Percentiles rank a stretch among this genome's conserved stretches.
phyloP scores from a whole-genome alignment of 1,140 invertebrate genomes.

The Ceratina australensis region DNA sequence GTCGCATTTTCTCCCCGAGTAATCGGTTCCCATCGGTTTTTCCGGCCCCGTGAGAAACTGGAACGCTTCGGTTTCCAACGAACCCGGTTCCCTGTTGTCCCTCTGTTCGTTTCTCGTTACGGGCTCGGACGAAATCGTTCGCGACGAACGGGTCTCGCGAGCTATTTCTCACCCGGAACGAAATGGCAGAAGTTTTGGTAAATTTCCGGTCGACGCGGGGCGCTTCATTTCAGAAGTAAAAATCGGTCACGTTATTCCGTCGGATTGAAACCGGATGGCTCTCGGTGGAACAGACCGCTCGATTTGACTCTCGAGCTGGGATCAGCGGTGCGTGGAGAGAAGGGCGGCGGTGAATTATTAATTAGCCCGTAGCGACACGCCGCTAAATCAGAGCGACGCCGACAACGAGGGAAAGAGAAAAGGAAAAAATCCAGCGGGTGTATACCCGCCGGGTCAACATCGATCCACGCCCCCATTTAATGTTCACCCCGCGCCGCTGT shows the following conservation, averaged over 20 bases:
- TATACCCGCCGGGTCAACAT: not conserved
- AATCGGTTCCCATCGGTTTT: constrained; percentile 44
- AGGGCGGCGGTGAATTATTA: not conserved
- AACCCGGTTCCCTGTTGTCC: too few species aligned
- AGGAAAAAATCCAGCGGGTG: not conserved
- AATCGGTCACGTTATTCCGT: too few species aligned
- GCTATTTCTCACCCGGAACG: too few species aligned
- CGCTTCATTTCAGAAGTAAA: too few species aligned
- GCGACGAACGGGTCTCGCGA: too few species aligned
- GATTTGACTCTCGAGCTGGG: too few species aligned
- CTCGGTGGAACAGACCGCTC: too few species aligned
- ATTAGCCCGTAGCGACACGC: not conserved
- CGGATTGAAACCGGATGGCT: too few species aligned
- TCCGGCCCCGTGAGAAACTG: not conserved
- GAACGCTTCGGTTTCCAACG: constrained; percentile 12
- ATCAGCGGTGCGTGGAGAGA: not conserved
- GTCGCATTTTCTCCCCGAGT: constrained; percentile 37
- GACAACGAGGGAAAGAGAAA: not conserved
- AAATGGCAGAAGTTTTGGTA: too few species aligned
- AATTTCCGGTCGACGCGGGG: too few species aligned
- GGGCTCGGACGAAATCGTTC: too few species aligned
- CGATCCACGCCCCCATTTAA: constrained; percentile 4
- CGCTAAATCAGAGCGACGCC: not conserved
- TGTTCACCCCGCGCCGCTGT: too few species aligned
- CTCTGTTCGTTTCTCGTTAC: not conserved